Conservation (phyloP, 1,140 invertebrate genomes). For the Centruroides vittatus region DNA sequence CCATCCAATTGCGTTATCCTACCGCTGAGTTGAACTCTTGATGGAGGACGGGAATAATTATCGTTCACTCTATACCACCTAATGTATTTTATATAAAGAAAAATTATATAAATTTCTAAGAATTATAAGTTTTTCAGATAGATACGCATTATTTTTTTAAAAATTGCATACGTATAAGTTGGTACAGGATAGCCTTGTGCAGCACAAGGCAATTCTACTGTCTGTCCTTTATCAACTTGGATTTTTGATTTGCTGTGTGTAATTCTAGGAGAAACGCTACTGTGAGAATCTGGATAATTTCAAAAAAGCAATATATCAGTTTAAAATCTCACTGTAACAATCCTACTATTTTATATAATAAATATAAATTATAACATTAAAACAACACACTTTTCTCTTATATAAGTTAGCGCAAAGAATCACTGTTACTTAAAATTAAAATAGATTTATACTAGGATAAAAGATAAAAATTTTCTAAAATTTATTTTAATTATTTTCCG, state of each 20-base stretch:
- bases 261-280: slow-evolving; percentile 22
- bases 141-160: no score
- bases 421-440: no score
- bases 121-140: neutral
- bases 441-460: no score
- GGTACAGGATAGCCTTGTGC: slow-evolving; percentile 23
- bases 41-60: slow-evolving; percentile 5
- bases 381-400: no score
- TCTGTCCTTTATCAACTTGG: slow-evolving; percentile 22
- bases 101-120: neutral
- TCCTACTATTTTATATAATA: no score
- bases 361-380: no score
- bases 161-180: slow-evolving; percentile 14
- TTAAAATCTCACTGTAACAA: no score
- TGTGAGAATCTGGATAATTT: slow-evolving; percentile 32
- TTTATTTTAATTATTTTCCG: no score
- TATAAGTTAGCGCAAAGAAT: no score
- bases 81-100: neutral
- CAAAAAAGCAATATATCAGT: neutral
- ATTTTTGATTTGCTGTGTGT: slow-evolving; percentile 18
- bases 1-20: slow-evolving; percentile 10
- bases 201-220: slow-evolving; percentile 29
- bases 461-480: no score
- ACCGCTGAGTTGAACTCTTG: slow-evolving; percentile 1
- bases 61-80: slow-evolving; percentile 11